A percentile compares a stretch with the other conserved stretches of the same genome.
Evolutionary conservation across 2,888 invertebrate genomes (phyloP).

Genomic region (Stictocephala bisonia): DNA sequence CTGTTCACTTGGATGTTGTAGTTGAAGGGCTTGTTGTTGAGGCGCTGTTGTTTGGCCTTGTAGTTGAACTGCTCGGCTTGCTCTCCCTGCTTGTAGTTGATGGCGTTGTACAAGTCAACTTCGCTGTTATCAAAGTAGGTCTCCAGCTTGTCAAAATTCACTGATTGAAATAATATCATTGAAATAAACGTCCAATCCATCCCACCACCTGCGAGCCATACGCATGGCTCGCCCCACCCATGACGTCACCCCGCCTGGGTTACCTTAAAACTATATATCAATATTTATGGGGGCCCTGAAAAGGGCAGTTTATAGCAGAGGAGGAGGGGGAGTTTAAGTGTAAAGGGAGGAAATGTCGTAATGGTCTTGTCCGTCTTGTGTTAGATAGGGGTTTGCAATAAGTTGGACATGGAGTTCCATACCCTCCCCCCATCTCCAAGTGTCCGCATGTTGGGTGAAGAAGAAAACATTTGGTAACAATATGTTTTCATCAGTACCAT

Average conservation of each 20-base stretch:
- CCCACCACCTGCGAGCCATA: too few relatives aligned
- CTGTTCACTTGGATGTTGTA: slow-evolving; percentile 70
- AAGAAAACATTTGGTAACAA: too few relatives aligned
- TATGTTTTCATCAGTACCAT: too few relatives aligned
- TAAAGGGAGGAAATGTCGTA: slow-evolving; percentile 71
- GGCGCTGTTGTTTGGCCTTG: slow-evolving; percentile 70
- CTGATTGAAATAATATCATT: slow-evolving; percentile 73
- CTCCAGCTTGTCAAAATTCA: slow-evolving; percentile 73
- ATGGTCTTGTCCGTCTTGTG: too few relatives aligned
- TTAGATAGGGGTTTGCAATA: too few relatives aligned
- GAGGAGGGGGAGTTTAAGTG: slow-evolving; percentile 73
- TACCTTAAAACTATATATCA: slow-evolving; percentile 67
- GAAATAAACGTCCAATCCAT: too few relatives aligned
- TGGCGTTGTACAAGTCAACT: slow-evolving; percentile 73
- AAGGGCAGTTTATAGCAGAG: slow-evolving; percentile 79
- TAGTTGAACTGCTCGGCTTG: slow-evolving; percentile 54
- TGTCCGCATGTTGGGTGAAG: slow-evolving; percentile 10
- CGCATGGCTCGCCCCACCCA: too few relatives aligned
- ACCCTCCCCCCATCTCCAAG: too few relatives aligned
- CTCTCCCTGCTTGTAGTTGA: slow-evolving; percentile 63
- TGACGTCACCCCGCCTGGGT: slow-evolving; percentile 69
- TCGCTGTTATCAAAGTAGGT: slow-evolving; percentile 79
- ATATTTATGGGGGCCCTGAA: slow-evolving; percentile 73
- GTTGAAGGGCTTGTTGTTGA: slow-evolving; percentile 75
- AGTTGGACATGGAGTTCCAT: too few relatives aligned